Conservation (phyloP, 2,113 vertebrate genomes). For the Nesogale talazaci region DNA sequence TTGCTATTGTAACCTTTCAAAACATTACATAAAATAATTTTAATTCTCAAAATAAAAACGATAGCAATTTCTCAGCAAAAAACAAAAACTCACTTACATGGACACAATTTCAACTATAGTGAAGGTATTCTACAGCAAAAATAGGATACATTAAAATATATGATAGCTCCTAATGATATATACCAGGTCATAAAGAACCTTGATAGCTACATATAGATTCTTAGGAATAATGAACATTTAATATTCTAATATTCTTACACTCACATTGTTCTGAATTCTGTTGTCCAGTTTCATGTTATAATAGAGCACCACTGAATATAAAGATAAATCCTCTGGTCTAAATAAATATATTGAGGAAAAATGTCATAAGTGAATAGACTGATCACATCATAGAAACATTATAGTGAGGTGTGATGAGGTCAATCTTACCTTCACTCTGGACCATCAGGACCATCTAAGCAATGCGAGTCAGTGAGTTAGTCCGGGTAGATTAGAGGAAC, state of each 20-base stretch:
- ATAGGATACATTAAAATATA: not conserved
- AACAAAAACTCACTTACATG: not conserved
- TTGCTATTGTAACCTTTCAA: too few species aligned
- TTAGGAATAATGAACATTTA: not conserved
- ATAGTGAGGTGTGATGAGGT: not conserved
- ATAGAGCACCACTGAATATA: not conserved
- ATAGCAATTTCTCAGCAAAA: not conserved
- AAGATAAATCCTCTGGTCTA: not conserved
- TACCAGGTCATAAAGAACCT: fast-evolving
- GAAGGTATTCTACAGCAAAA: too few species aligned
- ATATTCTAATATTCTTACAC: not conserved
- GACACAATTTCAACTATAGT: too few species aligned
- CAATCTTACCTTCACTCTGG: not conserved
- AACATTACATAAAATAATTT: too few species aligned
- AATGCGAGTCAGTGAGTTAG: too few species aligned
- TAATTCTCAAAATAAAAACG: not conserved
- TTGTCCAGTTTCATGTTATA: not conserved
- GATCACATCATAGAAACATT: not conserved
- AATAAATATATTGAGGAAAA: not conserved
- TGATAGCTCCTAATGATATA: not conserved
- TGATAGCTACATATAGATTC: fast-evolving
- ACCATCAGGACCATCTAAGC: not conserved
- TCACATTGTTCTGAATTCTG: not conserved
- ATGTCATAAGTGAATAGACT: not conserved
- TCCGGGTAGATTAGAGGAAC: too few species aligned